Conservation (phyloP, 2,113 vertebrate genomes). For the Mellivora capensis region DNA sequence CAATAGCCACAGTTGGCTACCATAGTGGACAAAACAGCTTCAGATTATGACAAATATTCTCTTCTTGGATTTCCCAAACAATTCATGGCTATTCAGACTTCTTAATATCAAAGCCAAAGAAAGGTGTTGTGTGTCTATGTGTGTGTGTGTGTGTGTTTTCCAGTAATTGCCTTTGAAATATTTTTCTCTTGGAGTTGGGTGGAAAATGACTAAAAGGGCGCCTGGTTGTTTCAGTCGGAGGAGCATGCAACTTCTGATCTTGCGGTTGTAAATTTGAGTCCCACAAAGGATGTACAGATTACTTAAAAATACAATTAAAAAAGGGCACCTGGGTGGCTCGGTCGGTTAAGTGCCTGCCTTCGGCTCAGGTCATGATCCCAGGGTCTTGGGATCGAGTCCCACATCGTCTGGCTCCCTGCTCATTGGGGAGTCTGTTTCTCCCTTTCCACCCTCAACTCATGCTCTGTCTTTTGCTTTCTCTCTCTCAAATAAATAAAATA, state of each 20-base stretch:
- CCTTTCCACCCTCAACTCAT: neutral
- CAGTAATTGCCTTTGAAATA: neutral
- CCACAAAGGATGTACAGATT: neutral
- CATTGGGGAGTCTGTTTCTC: neutral
- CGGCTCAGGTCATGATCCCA: neutral
- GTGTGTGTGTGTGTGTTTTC: neutral
- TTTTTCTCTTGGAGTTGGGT: neutral
- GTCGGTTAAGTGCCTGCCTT: neutral
- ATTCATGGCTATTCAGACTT: neutral
- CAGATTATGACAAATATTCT: neutral
- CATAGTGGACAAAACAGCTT: neutral
- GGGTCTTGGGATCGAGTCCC: neutral
- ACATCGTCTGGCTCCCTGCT: neutral
- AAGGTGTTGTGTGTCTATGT: neutral
- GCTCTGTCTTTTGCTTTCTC: neutral
- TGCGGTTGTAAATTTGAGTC: neutral
- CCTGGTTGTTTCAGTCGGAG: neutral
- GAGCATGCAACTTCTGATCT: neutral
- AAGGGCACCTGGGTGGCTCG: neutral
- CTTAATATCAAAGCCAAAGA: neutral
- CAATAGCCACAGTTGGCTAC: neutral
- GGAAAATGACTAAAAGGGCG: neutral
- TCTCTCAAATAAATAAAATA: neutral
- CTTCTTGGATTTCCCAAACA: neutral
- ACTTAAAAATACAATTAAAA: neutral